Percentiles rank a stretch among this genome's conserved stretches.
Evolutionary conservation across 2,888 invertebrate genomes (phyloP).

Genomic region (Cephus runcator): DNA sequence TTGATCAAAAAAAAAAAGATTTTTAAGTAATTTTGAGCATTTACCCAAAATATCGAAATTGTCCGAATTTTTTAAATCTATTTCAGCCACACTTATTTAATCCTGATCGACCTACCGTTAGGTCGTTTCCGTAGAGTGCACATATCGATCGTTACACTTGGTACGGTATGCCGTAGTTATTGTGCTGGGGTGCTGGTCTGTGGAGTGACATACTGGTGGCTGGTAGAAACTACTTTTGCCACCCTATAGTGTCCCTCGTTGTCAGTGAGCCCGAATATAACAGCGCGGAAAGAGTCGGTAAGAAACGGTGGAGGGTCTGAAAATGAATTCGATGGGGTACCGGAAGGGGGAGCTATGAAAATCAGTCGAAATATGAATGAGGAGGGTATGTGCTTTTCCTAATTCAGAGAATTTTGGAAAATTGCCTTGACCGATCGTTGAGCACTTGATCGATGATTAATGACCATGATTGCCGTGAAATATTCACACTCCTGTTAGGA

Average conservation of each 20-base stretch:
- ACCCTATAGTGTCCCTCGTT: background rate
- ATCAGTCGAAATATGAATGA: background rate
- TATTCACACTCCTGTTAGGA: background rate
- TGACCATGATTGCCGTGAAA: slow-evolving; percentile 36
- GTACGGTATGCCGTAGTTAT: slow-evolving; percentile 37
- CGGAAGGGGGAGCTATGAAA: background rate
- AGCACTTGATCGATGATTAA: slow-evolving; percentile 65
- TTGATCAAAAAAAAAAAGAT: background rate
- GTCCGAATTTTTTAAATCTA: background rate
- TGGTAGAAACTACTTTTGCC: slow-evolving; percentile 27
- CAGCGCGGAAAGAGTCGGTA: background rate
- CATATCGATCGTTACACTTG: slow-evolving; percentile 56
- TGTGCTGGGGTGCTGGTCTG: slow-evolving; percentile 62
- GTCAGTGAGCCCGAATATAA: background rate
- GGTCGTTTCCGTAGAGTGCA: slow-evolving; percentile 58
- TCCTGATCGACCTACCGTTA: slow-evolving; percentile 54
- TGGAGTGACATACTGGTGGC: slow-evolving; percentile 64
- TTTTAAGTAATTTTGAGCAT: background rate
- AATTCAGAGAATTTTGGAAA: slow-evolving; percentile 62
- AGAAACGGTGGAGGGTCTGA: background rate
- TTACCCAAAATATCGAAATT: background rate
- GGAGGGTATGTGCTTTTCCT: slow-evolving; percentile 43
- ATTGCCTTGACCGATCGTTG: slow-evolving; percentile 61
- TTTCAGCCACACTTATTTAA: slow-evolving; percentile 43
- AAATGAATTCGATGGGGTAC: slow-evolving; percentile 1